Evolutionary conservation across 2,113 vertebrate genomes (phyloP).

Genomic region (Platanista minor): DNA sequence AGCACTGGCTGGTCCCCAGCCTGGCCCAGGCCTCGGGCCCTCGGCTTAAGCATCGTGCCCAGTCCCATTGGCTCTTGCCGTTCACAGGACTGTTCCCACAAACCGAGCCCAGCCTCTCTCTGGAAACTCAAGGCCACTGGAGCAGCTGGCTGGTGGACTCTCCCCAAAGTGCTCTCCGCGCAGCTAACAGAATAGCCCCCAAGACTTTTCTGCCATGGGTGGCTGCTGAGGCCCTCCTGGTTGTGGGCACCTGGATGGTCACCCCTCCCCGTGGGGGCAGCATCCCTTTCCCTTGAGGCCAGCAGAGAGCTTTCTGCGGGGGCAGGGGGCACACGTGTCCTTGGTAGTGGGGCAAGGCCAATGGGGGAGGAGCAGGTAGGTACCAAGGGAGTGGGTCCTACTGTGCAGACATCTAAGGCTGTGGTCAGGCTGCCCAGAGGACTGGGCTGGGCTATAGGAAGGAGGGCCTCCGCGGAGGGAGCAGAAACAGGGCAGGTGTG

Average conservation of each 20-base stretch:
- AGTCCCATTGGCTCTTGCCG: fast-evolving
- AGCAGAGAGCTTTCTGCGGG: background rate
- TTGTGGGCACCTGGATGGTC: fast-evolving
- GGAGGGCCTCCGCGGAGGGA: background rate
- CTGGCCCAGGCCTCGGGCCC: background rate
- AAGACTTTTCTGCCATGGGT: background rate
- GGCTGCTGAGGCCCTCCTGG: background rate
- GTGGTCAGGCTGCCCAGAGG: background rate
- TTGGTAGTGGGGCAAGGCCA: background rate
- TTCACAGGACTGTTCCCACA: background rate
- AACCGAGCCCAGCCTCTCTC: background rate
- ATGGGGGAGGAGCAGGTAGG: background rate
- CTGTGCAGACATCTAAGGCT: background rate
- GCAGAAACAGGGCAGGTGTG: fast-evolving
- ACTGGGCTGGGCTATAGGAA: background rate
- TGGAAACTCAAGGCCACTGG: fast-evolving
- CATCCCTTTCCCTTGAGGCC: background rate
- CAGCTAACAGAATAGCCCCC: background rate
- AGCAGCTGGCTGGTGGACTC: background rate
- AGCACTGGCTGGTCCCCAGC: background rate
- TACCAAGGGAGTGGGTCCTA: background rate
- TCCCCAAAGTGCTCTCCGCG: background rate
- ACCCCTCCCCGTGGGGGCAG: background rate
- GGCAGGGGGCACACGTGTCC: background rate
- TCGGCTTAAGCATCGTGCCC: fast-evolving